Evolutionary conservation across 2,797 vertebrate species (phyloP).

Genomic region (Catostomus latipinnis): DNA sequence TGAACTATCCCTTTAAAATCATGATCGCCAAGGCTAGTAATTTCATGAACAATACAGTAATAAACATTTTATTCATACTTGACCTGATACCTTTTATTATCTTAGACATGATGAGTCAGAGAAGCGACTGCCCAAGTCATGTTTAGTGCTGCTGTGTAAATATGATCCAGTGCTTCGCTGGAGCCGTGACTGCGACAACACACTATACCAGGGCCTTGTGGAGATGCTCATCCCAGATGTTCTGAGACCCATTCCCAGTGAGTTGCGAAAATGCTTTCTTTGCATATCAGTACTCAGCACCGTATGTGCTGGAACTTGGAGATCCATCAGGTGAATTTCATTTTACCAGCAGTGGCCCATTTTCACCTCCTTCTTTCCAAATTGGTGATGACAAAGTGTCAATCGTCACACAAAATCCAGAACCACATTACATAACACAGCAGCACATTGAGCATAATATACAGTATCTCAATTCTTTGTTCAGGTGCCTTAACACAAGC

Average conservation of each 20-base stretch:
- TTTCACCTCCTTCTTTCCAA: slow-evolving; percentile 1
- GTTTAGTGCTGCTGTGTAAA: slow-evolving; percentile 89
- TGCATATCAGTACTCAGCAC: neutral
- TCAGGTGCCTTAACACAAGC: slow-evolving; percentile 98
- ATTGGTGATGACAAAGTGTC: neutral
- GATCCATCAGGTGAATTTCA: slow-evolving; percentile 1
- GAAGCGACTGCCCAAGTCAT: slow-evolving; percentile 91
- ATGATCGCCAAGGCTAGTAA: too few species aligned
- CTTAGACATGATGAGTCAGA: slow-evolving; percentile 91
- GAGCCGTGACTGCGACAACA: slow-evolving; percentile 92
- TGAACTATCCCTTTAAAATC: too few species aligned
- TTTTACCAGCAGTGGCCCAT: neutral
- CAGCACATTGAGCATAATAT: neutral
- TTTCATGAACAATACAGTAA: neutral
- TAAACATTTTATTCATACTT: neutral
- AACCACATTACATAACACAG: neutral
- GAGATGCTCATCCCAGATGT: slow-evolving; percentile 95
- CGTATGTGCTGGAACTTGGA: neutral
- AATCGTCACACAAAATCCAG: neutral
- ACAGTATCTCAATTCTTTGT: neutral
- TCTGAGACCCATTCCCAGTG: slow-evolving; percentile 87
- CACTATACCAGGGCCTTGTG: slow-evolving; percentile 93
- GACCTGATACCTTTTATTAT: neutral
- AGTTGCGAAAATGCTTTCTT: slow-evolving; percentile 6
- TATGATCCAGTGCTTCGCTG: slow-evolving; percentile 92